phyloP scores from a whole-genome alignment of 2,113 vertebrate genomes.

The Microcebus lehilahytsara region DNA sequence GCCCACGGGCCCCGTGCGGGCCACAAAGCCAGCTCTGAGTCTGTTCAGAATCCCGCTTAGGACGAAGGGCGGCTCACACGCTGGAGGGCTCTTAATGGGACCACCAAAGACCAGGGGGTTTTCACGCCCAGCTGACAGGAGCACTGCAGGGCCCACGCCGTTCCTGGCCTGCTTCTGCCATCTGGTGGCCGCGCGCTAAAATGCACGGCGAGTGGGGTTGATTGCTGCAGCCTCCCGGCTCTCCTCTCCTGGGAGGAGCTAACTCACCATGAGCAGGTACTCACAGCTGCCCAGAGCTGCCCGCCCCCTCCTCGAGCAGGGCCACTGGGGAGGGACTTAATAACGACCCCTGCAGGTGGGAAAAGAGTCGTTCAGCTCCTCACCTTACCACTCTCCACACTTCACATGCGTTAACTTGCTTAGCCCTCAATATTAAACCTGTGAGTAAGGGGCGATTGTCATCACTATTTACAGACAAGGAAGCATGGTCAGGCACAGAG shows the following conservation, averaged over 20 bases:
- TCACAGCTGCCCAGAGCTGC: no score
- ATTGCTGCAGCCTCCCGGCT: fast-evolving
- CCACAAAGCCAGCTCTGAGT: background rate
- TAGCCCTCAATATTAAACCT: no score
- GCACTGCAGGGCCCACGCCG: fast-evolving
- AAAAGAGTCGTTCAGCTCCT: no score
- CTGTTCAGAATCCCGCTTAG: background rate
- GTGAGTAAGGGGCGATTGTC: background rate
- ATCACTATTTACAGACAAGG: background rate
- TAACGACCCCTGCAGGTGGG: no score
- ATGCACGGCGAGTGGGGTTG: background rate
- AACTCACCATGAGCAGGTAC: no score
- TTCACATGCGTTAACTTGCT: background rate
- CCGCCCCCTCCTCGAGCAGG: background rate
- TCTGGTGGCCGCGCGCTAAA: conserved; percentile 32
- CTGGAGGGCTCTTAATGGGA: background rate
- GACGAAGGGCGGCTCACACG: background rate
- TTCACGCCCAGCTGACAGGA: fast-evolving
- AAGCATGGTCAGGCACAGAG: background rate
- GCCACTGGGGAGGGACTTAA: background rate
- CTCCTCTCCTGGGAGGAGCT: background rate
- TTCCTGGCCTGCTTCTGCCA: conserved; percentile 60
- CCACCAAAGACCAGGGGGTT: fast-evolving
- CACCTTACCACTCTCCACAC: background rate
- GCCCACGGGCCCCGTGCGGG: fast-evolving